Evolutionary conservation across 2,888 invertebrate species (phyloP).

Genomic region (Thyatira batis): DNA sequence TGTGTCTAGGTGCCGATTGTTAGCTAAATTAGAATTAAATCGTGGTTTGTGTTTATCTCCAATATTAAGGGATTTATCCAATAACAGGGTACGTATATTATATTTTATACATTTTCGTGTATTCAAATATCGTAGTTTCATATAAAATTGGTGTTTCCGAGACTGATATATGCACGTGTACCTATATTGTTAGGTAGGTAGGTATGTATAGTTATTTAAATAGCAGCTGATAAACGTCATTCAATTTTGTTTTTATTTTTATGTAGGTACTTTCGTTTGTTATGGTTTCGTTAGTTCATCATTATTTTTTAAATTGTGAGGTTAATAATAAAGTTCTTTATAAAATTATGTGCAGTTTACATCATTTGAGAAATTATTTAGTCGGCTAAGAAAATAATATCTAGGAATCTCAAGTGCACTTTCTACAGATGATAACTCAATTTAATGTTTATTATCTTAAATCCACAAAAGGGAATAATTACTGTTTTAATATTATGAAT

Average conservation of each 20-base stretch:
- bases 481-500: no score
- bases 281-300: conserved; percentile 17
- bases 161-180: conserved; percentile 62
- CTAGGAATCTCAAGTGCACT: no score
- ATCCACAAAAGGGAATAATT: no score
- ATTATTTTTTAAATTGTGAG: conserved; percentile 15
- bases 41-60: conserved; percentile 81
- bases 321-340: neutral
- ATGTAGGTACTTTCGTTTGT: conserved; percentile 20
- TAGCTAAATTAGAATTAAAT: conserved; percentile 83
- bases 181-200: conserved; percentile 20
- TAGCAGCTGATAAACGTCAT: conserved; percentile 72
- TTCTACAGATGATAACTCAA: no score
- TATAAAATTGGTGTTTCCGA: conserved; percentile 53
- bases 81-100: conserved; percentile 71
- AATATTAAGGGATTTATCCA: conserved; percentile 75
- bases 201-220: conserved; percentile 49
- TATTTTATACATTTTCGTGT: conserved; percentile 28
- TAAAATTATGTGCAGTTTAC: no score
- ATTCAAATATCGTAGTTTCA: conserved; percentile 49
- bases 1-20: conserved; percentile 83
- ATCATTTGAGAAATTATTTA: no score
- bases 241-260: conserved; percentile 40
- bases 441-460: no score
- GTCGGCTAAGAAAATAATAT: no score